Evolutionary conservation across 2,113 vertebrate species (phyloP).

Genomic region (Orycteropus afer): DNA sequence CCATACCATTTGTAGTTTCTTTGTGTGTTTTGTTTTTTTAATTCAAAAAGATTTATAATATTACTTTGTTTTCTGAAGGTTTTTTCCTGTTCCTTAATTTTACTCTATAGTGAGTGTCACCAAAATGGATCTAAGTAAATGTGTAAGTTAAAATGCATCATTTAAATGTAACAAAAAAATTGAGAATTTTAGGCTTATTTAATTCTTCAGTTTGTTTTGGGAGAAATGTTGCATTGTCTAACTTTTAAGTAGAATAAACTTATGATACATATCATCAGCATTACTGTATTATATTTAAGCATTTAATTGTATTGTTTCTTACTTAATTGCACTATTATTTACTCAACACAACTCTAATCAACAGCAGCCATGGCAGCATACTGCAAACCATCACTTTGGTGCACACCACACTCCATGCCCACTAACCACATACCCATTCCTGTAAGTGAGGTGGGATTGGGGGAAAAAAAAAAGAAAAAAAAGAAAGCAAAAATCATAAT

Average conservation of each 20-base stretch:
- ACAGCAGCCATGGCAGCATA: background rate
- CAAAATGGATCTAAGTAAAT: slow-evolving; percentile 63
- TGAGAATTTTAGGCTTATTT: slow-evolving; percentile 43
- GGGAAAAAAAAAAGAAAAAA: background rate
- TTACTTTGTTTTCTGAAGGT: slow-evolving; percentile 61
- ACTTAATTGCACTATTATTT: background rate
- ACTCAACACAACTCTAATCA: background rate
- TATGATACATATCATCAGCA: background rate
- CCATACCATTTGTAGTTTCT: slow-evolving; percentile 43
- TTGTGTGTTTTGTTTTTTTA: background rate
- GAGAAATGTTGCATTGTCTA: slow-evolving; percentile 11
- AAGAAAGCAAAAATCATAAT: background rate
- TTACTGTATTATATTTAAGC: background rate
- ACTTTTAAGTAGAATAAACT: slow-evolving; percentile 27
- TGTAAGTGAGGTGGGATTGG: background rate
- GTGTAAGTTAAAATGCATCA: slow-evolving; percentile 47
- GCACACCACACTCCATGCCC: background rate
- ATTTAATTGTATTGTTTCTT: background rate
- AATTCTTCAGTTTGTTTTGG: slow-evolving; percentile 32
- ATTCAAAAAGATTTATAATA: slow-evolving; percentile 73
- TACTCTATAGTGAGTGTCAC: slow-evolving; percentile 25
- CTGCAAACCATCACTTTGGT: background rate
- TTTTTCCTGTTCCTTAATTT: slow-evolving; percentile 40
- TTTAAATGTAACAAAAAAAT: slow-evolving; percentile 25
- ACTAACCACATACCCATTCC: background rate